These are phyloP conservation scores for Melanostoma mellinum DNA, from an alignment of 2,888 invertebrate species.

Conservation along the genomic window DNA sequence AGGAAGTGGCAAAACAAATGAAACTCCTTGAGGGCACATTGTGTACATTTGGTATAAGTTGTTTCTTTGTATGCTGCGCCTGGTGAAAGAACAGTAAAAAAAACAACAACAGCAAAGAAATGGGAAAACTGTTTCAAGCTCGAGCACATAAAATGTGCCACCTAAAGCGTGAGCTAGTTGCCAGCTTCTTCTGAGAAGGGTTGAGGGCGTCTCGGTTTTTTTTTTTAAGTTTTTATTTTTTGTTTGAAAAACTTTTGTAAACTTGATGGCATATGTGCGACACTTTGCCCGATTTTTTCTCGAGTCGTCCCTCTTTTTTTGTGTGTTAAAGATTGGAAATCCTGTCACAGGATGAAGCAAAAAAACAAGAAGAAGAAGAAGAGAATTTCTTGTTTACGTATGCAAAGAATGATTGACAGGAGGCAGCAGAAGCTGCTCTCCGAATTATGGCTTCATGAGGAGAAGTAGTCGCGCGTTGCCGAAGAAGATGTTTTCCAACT, in stretches of 20 bases:
- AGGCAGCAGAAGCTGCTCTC: slow-evolving; percentile 43
- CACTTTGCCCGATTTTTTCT: slow-evolving; percentile 32
- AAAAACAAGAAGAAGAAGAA: slow-evolving; percentile 1
- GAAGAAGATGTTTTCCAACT: slow-evolving; percentile 62
- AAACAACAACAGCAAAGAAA: slow-evolving; percentile 1
- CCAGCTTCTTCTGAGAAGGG: slow-evolving; percentile 12
- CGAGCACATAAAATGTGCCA: slow-evolving; percentile 57
- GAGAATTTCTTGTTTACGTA: slow-evolving; percentile 64
- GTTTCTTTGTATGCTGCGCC: slow-evolving; percentile 56
- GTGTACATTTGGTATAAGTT: slow-evolving; percentile 63
- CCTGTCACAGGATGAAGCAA: not conserved
- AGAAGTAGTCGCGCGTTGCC: slow-evolving; percentile 16
- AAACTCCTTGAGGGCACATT: slow-evolving; percentile 65
- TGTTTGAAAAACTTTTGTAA: slow-evolving; percentile 55
- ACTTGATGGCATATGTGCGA: slow-evolving; percentile 63
- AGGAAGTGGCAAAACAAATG: slow-evolving; percentile 69
- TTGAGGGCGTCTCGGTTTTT: slow-evolving; percentile 7
- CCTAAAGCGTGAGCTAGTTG: slow-evolving; percentile 58
- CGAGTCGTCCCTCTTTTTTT: slow-evolving; percentile 8
- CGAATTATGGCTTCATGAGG: slow-evolving; percentile 56
- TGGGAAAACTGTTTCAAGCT: slow-evolving; percentile 17
- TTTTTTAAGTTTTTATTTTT: not conserved
- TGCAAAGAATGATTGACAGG: slow-evolving; percentile 72
- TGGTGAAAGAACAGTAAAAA: slow-evolving; percentile 1
- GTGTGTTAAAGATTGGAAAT: slow-evolving; percentile 55